These are phyloP conservation scores for Enteromius unitaeniatus DNA, from an alignment of 2,797 vertebrate species.

Conservation along the genomic window DNA sequence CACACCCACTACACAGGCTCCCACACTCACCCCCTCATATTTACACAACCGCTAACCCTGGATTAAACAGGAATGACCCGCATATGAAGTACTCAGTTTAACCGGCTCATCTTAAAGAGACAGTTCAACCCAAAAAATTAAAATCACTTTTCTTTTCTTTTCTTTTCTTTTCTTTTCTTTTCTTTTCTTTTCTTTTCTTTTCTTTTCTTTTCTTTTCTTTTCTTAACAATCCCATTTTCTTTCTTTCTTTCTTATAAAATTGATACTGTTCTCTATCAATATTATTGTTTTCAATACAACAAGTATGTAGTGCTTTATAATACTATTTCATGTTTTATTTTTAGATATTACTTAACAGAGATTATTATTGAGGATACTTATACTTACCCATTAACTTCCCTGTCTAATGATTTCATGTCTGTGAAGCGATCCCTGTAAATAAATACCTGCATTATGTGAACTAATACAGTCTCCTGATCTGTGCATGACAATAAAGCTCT, in stretches of 20 bases:
- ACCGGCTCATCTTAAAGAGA: slow-evolving; percentile 66
- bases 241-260: not conserved
- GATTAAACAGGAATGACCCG: slow-evolving; percentile 74
- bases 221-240: not conserved
- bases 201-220: slow-evolving; percentile 4
- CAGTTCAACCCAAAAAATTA: not conserved
- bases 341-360: not conserved
- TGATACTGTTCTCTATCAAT: not conserved
- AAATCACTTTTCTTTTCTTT: not conserved
- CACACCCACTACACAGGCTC: slow-evolving; percentile 67
- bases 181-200: slow-evolving; percentile 12
- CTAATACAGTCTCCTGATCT: too few relatives aligned
- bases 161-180: not conserved
- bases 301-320: too few relatives aligned
- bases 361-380: not conserved
- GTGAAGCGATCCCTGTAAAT: too few relatives aligned
- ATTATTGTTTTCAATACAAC: not conserved
- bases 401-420: too few relatives aligned
- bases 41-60: slow-evolving; percentile 73
- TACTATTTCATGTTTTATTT: too few relatives aligned
- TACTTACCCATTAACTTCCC: too few relatives aligned
- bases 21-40: slow-evolving; percentile 71
- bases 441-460: too few relatives aligned
- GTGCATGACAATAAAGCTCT: too few relatives aligned
- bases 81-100: slow-evolving; percentile 70